These are phyloP conservation scores for Coelogynopora nodosa DNA, from an alignment of 2,888 invertebrate species.

Conservation along the genomic window DNA sequence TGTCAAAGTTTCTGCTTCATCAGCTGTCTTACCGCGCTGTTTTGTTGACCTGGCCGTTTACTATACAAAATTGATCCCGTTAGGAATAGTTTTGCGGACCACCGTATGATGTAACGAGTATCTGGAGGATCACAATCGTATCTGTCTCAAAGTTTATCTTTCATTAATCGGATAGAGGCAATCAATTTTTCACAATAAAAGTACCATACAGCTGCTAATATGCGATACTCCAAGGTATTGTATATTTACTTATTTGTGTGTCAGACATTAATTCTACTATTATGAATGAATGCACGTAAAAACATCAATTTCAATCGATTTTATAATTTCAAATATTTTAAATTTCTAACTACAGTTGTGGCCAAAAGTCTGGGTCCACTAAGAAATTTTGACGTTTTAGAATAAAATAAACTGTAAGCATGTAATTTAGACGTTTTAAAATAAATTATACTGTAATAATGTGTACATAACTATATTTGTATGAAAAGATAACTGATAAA, in stretches of 20 bases:
- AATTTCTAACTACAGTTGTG: too few species aligned
- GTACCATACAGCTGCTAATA: background rate
- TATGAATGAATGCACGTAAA: too few species aligned
- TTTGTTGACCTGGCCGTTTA: background rate
- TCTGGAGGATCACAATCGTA: background rate
- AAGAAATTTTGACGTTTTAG: too few species aligned
- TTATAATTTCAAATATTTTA: too few species aligned
- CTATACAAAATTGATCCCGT: background rate
- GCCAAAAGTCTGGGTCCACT: too few species aligned
- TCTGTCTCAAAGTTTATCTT: background rate
- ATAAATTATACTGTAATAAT: background rate
- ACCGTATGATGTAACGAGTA: background rate
- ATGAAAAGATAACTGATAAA: background rate
- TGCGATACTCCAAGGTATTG: background rate
- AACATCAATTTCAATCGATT: too few species aligned
- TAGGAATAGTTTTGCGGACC: background rate
- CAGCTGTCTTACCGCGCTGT: background rate
- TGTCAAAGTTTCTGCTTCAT: background rate
- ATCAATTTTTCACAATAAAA: background rate
- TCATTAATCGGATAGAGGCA: background rate
- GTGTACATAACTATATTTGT: background rate
- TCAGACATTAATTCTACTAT: too few species aligned
- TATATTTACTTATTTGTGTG: background rate
- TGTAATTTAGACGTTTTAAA: background rate
- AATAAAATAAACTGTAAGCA: too few species aligned